Percentiles rank a stretch among this genome's conserved stretches.
phyloP scores from a whole-genome alignment of 1,140 invertebrate species.

The Tetramorium parvispinum region DNA sequence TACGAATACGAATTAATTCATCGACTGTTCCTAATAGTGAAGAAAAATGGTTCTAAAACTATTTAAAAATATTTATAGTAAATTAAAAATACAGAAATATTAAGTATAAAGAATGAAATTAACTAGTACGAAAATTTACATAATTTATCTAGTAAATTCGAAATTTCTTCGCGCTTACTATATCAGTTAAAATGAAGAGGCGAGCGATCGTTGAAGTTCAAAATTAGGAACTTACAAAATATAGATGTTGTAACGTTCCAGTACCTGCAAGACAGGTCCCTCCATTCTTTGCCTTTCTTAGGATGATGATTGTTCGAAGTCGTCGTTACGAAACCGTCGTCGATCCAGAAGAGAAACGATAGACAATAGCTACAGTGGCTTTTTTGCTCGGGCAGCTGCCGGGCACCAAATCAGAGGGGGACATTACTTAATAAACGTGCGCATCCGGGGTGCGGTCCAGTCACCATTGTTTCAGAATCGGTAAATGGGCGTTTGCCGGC shows the following conservation, averaged over 20 bases:
- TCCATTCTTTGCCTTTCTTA: neutral
- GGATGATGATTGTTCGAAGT: slow-evolving; percentile 47
- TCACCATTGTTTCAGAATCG: slow-evolving; percentile 83
- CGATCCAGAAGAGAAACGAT: slow-evolving; percentile 63
- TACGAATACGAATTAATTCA: neutral
- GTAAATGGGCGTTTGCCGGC: slow-evolving; percentile 79
- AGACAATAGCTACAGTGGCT: slow-evolving; percentile 78
- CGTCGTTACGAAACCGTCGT: slow-evolving; percentile 63
- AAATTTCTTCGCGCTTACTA: neutral
- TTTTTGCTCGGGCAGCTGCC: slow-evolving; percentile 80
- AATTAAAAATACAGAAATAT: neutral
- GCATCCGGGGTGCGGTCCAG: slow-evolving; percentile 85
- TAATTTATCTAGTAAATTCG: neutral
- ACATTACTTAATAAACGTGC: slow-evolving; percentile 81
- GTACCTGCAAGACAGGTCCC: slow-evolving; percentile 43
- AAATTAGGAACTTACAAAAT: neutral
- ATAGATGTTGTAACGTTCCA: slow-evolving; percentile 31
- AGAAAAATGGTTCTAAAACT: neutral
- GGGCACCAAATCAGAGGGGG: slow-evolving; percentile 74
- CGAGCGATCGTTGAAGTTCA: neutral
- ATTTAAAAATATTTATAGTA: neutral
- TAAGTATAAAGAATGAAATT: neutral
- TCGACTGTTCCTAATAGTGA: neutral
- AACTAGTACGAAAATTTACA: neutral
- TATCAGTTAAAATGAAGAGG: neutral